phyloP scores from a whole-genome alignment of 2,797 vertebrate species.

The Microhierax caerulescens region DNA sequence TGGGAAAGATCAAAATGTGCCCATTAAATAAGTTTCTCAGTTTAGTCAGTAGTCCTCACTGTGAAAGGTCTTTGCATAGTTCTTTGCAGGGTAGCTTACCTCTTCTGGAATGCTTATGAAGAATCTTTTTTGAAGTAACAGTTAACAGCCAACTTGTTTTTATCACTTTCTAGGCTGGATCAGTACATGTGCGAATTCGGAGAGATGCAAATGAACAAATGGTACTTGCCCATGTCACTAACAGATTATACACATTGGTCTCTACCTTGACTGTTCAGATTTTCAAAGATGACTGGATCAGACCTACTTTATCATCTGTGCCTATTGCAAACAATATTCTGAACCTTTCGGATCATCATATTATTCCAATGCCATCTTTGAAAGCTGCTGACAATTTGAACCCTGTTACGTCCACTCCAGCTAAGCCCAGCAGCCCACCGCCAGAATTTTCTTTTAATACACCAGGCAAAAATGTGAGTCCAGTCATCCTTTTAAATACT shows the following conservation, averaged over 20 bases:
- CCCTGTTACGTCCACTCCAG: constrained; percentile 89
- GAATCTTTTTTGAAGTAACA: background rate
- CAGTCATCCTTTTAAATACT: constrained; percentile 81
- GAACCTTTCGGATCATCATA: constrained; percentile 79
- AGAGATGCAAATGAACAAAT: constrained; percentile 97
- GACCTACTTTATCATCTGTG: constrained; percentile 84
- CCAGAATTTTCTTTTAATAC: constrained; percentile 94
- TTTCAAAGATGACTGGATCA: constrained; percentile 96
- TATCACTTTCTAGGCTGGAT: constrained; percentile 85
- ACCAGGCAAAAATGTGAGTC: constrained; percentile 86
- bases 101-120: background rate
- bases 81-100: background rate
- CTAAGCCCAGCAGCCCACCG: constrained; percentile 88
- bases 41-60: background rate
- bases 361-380: constrained; percentile 72
- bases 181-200: constrained; percentile 93
- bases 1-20: background rate
- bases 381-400: constrained; percentile 72
- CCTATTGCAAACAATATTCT: constrained; percentile 79
- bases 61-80: background rate
- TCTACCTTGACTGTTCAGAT: constrained; percentile 92
- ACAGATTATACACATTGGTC: constrained; percentile 88
- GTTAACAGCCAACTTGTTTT: constrained; percentile 24
- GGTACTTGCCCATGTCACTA: constrained; percentile 95
- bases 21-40: background rate